These are phyloP conservation scores for Amiota minor DNA, from an alignment of 2,888 invertebrate genomes.

Conservation along the genomic window DNA sequence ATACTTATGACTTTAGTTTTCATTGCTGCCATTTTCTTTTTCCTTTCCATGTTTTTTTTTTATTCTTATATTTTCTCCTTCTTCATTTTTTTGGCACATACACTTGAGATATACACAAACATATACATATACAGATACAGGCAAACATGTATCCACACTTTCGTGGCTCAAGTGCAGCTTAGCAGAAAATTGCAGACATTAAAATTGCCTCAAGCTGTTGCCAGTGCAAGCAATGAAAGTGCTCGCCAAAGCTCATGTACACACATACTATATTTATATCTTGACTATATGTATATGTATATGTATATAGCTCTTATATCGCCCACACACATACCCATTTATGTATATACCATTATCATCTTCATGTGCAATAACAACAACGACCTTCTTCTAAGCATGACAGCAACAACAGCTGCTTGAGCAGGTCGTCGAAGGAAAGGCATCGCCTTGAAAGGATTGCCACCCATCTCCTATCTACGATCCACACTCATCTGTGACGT, in stretches of 20 bases:
- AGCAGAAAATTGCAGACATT: conserved; percentile 56
- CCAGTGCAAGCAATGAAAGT: conserved; percentile 27
- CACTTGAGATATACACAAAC: not conserved
- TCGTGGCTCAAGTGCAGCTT: conserved; percentile 51
- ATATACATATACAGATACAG: not conserved
- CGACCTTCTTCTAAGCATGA: conserved; percentile 9
- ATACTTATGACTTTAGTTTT: not conserved
- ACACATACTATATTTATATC: not conserved
- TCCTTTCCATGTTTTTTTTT: conserved; percentile 47
- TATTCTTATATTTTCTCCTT: conserved; percentile 53
- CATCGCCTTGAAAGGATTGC: conserved; percentile 6
- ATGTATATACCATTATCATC: not conserved
- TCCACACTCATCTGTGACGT: no score
- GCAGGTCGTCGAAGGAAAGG: not conserved
- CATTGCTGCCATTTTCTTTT: conserved; percentile 34
- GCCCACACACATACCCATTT: not conserved
- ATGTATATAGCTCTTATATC: not conserved
- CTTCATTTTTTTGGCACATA: not conserved
- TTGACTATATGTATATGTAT: not conserved
- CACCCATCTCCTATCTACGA: not conserved
- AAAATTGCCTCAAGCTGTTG: conserved; percentile 52
- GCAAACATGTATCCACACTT: not conserved
- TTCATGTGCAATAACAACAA: conserved; percentile 9
- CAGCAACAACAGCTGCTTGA: conserved; percentile 11
- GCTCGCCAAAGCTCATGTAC: conserved; percentile 7